Conservation (phyloP, 2,888 invertebrate species). For the Acanthosepion pharaonis region DNA sequence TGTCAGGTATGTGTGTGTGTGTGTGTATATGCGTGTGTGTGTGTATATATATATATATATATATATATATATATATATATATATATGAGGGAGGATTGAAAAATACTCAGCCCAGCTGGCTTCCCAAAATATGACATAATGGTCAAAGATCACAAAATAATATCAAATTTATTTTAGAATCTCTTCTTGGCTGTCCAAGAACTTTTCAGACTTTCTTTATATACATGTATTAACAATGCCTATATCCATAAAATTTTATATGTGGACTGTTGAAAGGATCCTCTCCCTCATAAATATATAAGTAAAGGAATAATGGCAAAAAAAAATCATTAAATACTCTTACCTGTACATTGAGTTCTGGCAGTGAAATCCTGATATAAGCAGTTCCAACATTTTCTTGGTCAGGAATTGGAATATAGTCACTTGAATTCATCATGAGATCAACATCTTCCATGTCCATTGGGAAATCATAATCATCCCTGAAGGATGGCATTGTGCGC, state of each 20-base stretch:
- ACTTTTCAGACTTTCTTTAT: neutral
- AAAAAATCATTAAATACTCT: slow-evolving; percentile 15
- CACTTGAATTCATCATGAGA: slow-evolving; percentile 41
- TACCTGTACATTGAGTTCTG: slow-evolving; percentile 73
- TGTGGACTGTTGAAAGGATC: too few species aligned
- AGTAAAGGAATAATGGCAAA: neutral
- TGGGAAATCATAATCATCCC: neutral
- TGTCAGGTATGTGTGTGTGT: too few species aligned
- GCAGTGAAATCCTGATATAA: slow-evolving; percentile 71
- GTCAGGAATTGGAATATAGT: slow-evolving; percentile 25
- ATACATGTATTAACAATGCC: neutral
- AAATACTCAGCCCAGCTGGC: too few species aligned
- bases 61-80: too few species aligned
- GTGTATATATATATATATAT: too few species aligned
- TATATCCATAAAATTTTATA: neutral
- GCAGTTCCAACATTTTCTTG: slow-evolving; percentile 60
- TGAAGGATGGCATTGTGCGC: neutral
- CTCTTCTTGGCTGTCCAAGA: too few species aligned
- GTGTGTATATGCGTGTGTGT: too few species aligned
- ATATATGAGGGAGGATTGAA: too few species aligned
- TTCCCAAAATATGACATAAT: too few species aligned
- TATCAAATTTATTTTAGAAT: too few species aligned
- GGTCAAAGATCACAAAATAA: too few species aligned
- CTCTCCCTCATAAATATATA: neutral
- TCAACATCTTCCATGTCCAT: neutral